Evolutionary conservation across 2,888 invertebrate species (phyloP).

Genomic region (Platycheirus rosarum): DNA sequence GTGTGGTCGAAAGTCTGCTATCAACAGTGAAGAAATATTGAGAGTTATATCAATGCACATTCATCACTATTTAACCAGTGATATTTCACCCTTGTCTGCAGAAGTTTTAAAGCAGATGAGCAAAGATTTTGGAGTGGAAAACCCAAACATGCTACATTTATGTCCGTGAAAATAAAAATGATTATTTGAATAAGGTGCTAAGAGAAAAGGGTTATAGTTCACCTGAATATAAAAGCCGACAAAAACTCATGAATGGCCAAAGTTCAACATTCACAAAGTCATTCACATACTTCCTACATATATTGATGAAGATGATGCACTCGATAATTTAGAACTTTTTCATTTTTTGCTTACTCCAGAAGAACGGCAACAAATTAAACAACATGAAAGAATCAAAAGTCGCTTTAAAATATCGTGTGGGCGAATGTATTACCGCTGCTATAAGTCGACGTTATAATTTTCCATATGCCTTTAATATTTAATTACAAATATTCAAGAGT

Average conservation of each 20-base stretch:
- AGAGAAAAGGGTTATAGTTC: neutral
- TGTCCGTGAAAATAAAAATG: neutral
- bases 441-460: neutral
- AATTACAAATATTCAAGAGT: conserved; percentile 1
- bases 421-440: neutral
- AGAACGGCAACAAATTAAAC: neutral
- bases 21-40: neutral
- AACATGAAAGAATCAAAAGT: neutral
- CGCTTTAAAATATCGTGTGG: neutral
- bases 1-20: neutral
- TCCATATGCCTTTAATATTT: neutral
- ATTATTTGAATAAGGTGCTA: neutral
- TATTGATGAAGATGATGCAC: no score
- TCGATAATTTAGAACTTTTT: neutral
- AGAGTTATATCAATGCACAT: neutral
- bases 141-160: neutral
- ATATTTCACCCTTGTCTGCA: neutral
- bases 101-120: neutral
- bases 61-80: neutral
- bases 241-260: neutral
- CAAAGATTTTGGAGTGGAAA: conserved; percentile 4
- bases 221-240: neutral
- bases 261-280: neutral
- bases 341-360: neutral
- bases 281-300: neutral